Base-by-base conservation (phyloP, 2,888 invertebrate species). In the Dasypolia templi region DNA sequence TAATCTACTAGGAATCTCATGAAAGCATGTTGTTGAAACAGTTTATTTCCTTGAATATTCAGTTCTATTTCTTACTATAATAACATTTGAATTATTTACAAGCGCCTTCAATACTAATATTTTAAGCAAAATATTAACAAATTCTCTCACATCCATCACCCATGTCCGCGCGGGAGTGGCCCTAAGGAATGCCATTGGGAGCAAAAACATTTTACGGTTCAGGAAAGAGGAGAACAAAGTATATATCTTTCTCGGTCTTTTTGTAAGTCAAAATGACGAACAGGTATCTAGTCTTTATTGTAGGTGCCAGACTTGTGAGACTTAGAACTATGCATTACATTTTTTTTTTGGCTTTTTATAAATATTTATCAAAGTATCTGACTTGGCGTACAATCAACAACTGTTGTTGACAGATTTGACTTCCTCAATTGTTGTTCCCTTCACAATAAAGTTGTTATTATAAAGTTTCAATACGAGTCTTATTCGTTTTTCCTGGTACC, bases 381-480 rank as follows among this genome's bases (percentile, higher is more conserved):
- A 77, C 82, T 82, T 63, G 58, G 46, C 17, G 64, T 66, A 64
- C 44, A 35, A 64, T 14, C 11, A 32, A 55, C 1, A 44, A 29
- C 66, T 82, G 84, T 90, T 91, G 88, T 91, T 90, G 73, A 85
- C 77, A 56, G 79, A 66, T 86, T 85, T 87, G 83, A 89, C 84
- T 89, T 88, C 86, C 88, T 88, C 79, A 72, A 89, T 92, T 93
- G 94, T 95, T 94, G 92, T 93, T 89, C 84, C 87, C 89, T 92
- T 92, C 92, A 88, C 84, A 95, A 94, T 95, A 95, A 95, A 95
- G 91, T 95, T 95, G 92, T 95, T 93, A 92, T 91, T 93, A 92
- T 92, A 92, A 91, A 88, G 90, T 92, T 93, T 85, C 68, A 56
- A 22, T 35, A 0, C 6, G 44, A 58, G 61, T 88, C 82, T 87